Evolutionary conservation across 1,140 invertebrate genomes (phyloP).

Genomic region (Anastatus disparis): DNA sequence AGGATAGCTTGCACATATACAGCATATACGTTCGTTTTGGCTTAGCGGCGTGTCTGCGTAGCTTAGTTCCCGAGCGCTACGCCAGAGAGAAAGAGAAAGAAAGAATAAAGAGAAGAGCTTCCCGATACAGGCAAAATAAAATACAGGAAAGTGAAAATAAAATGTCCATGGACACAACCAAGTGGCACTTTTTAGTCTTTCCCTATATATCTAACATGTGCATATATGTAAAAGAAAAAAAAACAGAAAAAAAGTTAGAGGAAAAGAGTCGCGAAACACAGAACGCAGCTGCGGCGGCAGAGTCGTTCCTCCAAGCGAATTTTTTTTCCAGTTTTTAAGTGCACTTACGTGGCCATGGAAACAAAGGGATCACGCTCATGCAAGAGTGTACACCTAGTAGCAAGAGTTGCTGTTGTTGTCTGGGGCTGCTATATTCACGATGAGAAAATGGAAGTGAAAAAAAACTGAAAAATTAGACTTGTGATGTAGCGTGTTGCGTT

Average conservation of each 20-base stretch:
- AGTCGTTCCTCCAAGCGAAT: conserved; percentile 47
- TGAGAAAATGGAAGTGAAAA: too few relatives aligned
- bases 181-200: too few relatives aligned
- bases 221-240: too few relatives aligned
- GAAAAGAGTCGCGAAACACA: neutral
- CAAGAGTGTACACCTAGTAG: too few relatives aligned
- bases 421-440: too few relatives aligned
- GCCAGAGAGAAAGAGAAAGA: too few relatives aligned
- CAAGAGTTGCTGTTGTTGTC: too few relatives aligned
- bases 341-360: conserved; percentile 47
- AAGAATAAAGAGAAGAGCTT: conserved; percentile 41
- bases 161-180: too few relatives aligned
- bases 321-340: conserved; percentile 57
- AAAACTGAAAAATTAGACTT: too few relatives aligned
- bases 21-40: conserved; percentile 37
- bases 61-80: conserved; percentile 46
- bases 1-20: conserved; percentile 23
- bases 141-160: conserved; percentile 61
- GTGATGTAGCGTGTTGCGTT: too few relatives aligned
- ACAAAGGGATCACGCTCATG: conserved; percentile 43
- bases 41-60: conserved; percentile 54
- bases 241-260: too few relatives aligned
- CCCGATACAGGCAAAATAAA: conserved; percentile 55
- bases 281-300: conserved; percentile 48
- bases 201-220: too few relatives aligned